Evolutionary conservation across 2,113 vertebrate species (phyloP).

Genomic region (Shinisaurus crocodilurus): DNA sequence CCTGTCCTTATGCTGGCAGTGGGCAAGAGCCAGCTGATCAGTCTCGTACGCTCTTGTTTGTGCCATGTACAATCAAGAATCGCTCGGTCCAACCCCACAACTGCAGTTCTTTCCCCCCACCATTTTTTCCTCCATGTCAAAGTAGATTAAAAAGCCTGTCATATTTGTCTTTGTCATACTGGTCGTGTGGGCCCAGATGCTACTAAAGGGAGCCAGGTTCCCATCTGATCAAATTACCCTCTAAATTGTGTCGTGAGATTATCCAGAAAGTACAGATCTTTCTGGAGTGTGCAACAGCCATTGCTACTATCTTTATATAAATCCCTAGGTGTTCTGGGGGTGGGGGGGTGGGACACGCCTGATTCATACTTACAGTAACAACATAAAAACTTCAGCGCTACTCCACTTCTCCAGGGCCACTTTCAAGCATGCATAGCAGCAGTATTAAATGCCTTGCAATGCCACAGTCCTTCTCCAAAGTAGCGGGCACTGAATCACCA

Average conservation of each 20-base stretch:
- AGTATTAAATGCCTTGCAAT: not conserved
- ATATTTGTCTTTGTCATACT: not conserved
- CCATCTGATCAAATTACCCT: slow-evolving; percentile 11
- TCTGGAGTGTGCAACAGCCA: not conserved
- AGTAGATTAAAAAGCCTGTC: not conserved
- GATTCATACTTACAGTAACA: not conserved
- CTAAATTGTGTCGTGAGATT: not conserved
- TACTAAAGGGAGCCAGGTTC: not conserved
- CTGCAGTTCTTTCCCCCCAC: not conserved
- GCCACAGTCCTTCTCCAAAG: not conserved
- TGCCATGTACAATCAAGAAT: not conserved
- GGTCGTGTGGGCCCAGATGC: not conserved
- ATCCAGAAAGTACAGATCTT: not conserved
- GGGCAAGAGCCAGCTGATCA: slow-evolving; percentile 48
- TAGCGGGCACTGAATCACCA: not conserved
- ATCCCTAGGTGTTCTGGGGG: no score
- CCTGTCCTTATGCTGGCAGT: slow-evolving; percentile 60
- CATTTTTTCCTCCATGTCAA: not conserved
- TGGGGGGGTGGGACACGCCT: no score
- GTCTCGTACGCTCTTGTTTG: slow-evolving; percentile 13
- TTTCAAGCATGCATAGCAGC: not conserved
- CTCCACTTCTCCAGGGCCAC: not conserved
- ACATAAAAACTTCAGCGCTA: not conserved
- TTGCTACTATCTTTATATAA: not conserved
- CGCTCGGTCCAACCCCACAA: slow-evolving; percentile 26